phyloP scores from a whole-genome alignment of 2,797 vertebrate genomes.

The Lepus oiostolus region DNA sequence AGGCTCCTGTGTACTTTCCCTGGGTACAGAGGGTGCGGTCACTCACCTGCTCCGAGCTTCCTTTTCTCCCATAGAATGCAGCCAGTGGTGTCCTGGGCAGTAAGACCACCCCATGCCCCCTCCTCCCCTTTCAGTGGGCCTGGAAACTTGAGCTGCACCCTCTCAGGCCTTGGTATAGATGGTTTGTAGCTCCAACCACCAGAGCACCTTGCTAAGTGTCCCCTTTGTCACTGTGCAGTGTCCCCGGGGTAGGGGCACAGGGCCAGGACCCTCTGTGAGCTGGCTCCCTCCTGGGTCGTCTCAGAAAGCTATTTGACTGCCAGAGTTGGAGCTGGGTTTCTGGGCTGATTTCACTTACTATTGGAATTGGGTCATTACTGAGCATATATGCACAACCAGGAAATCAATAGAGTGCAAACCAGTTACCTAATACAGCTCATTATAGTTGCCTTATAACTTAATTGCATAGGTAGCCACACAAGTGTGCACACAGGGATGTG shows the following conservation, averaged over 20 bases:
- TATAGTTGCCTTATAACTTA: conserved; percentile 61
- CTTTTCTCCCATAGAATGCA: background rate
- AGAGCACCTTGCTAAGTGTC: background rate
- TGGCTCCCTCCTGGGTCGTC: background rate
- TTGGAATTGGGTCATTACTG: conserved; percentile 39
- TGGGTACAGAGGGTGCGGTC: background rate
- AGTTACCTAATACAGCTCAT: conserved; percentile 53
- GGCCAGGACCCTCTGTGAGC: background rate
- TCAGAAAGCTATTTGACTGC: background rate
- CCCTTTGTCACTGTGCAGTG: background rate
- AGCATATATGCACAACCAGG: conserved; percentile 50
- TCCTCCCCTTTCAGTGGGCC: background rate
- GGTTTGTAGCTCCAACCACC: background rate
- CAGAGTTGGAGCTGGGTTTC: conserved; percentile 20
- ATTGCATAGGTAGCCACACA: conserved; percentile 26
- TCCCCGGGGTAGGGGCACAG: background rate
- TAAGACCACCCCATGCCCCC: background rate
- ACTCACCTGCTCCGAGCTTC: background rate
- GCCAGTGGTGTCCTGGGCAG: too few relatives aligned
- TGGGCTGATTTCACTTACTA: conserved; percentile 51
- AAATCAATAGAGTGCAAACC: conserved; percentile 67
- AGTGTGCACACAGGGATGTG: background rate
- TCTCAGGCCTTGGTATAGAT: background rate
- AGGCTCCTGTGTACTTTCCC: background rate
- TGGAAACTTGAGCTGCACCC: background rate